Evolutionary conservation across 2,888 invertebrate species (phyloP).

Genomic region (Drosophila imparisetae): DNA sequence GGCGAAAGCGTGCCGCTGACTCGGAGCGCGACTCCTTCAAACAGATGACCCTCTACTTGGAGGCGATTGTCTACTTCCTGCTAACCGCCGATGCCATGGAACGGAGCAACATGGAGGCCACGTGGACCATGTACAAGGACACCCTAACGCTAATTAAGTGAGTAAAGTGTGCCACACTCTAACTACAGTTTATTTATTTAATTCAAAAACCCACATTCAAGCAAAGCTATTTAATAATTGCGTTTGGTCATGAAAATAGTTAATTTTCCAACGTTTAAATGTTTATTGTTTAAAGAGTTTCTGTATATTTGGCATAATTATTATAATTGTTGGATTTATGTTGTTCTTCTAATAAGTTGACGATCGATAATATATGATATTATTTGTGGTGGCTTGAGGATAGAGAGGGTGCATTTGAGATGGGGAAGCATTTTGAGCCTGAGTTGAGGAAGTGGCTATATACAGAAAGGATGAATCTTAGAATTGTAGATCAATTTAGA

Average conservation of each 20-base stretch:
- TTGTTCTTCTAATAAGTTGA: not conserved
- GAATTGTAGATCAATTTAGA: not conserved
- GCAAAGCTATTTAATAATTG: no score
- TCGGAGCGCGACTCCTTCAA: constrained; percentile 92
- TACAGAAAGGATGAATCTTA: not conserved
- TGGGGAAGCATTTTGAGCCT: no score
- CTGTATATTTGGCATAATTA: not conserved
- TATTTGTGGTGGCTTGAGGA: not conserved
- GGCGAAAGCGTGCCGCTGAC: constrained; percentile 94
- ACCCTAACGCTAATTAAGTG: constrained; percentile 92
- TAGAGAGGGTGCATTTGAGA: no score
- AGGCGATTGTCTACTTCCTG: constrained; percentile 96
- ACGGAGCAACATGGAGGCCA: constrained; percentile 91
- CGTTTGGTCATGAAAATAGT: not conserved
- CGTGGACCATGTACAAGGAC: constrained; percentile 96
- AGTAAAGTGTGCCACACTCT: constrained; percentile 83
- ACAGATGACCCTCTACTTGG: constrained; percentile 95
- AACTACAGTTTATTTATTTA: not conserved
- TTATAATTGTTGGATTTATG: not conserved
- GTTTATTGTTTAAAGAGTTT: not conserved
- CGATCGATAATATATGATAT: not conserved
- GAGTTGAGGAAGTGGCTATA: not conserved
- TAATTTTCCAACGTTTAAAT: no score
- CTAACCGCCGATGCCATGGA: constrained; percentile 96
- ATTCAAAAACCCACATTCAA: no score